Conservation (phyloP, 1,140 invertebrate genomes). For the Drusus annulatus region DNA sequence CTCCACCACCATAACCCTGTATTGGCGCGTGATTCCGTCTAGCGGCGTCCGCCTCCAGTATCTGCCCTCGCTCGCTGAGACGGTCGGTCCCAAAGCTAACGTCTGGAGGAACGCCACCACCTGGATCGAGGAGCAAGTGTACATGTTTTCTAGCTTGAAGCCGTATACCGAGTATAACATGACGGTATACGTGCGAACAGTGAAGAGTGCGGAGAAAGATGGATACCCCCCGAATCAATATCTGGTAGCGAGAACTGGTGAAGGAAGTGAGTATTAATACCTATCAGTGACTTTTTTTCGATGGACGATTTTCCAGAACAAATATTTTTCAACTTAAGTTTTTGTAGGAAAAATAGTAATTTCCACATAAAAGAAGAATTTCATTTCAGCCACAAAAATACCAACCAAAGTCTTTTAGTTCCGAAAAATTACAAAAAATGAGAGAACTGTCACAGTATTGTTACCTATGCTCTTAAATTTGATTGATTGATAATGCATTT, state of each 20-base stretch:
- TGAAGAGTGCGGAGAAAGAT: slow-evolving; percentile 65
- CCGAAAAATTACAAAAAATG: too few relatives aligned
- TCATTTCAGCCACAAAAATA: too few relatives aligned
- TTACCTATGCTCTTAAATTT: too few relatives aligned
- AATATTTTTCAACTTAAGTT: too few relatives aligned
- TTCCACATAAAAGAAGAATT: too few relatives aligned
- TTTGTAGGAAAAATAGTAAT: too few relatives aligned
- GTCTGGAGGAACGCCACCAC: slow-evolving; percentile 72
- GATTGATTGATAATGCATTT: too few relatives aligned
- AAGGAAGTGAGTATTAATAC: slow-evolving; percentile 71
- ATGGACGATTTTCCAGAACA: neutral
- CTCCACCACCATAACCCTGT: slow-evolving; percentile 38
- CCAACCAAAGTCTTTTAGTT: too few relatives aligned
- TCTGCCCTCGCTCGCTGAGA: slow-evolving; percentile 73
- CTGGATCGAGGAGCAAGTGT: slow-evolving; percentile 71
- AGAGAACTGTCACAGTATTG: too few relatives aligned
- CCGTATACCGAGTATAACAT: slow-evolving; percentile 84
- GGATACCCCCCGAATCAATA: slow-evolving; percentile 77
- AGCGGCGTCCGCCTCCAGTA: slow-evolving; percentile 69
- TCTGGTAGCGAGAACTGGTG: slow-evolving; percentile 74
- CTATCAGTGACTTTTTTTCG: neutral
- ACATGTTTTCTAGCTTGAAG: slow-evolving; percentile 76
- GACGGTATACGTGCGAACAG: slow-evolving; percentile 80
- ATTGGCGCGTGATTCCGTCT: slow-evolving; percentile 25
- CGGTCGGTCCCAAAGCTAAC: slow-evolving; percentile 59